These are phyloP conservation scores for Aurelia aurita DNA, from an alignment of 30 jellyfish, hydroid and myxozoan genomes.

Conservation along the genomic window DNA sequence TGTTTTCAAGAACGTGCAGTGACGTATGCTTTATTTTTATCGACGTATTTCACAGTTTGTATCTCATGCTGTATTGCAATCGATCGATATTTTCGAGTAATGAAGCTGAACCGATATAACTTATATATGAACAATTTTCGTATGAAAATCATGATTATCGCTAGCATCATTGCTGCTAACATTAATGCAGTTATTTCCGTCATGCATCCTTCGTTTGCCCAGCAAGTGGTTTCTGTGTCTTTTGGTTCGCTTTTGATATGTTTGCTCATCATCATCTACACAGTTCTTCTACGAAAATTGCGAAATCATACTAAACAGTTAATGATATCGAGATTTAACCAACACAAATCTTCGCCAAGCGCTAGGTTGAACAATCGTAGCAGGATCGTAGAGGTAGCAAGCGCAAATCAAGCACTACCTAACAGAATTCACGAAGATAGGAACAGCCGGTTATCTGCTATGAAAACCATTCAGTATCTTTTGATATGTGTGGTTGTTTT, in stretches of 20 bases:
- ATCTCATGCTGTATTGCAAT: conserved; percentile 25
- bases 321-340: too few species aligned
- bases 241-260: neutral
- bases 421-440: neutral
- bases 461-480: conserved; percentile 49
- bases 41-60: conserved; percentile 42
- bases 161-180: conserved; percentile 21
- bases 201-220: neutral
- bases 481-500: conserved; percentile 32
- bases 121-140: conserved; percentile 42
- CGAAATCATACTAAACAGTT: too few species aligned
- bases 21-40: conserved; percentile 15
- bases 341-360: too few species aligned
- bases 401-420: neutral
- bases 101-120: conserved; percentile 38
- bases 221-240: neutral
- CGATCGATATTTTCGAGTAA: conserved; percentile 46
- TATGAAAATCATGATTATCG: conserved; percentile 27
- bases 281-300: too few species aligned
- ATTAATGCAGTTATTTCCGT: neutral
- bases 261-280: neutral
- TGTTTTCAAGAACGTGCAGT: conserved; percentile 10
- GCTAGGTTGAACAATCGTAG: neutral
- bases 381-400: conserved; percentile 1
- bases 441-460: conserved; percentile 48